phyloP scores from a whole-genome alignment of 2,113 vertebrate species.

The Hemichromis elongatus region DNA sequence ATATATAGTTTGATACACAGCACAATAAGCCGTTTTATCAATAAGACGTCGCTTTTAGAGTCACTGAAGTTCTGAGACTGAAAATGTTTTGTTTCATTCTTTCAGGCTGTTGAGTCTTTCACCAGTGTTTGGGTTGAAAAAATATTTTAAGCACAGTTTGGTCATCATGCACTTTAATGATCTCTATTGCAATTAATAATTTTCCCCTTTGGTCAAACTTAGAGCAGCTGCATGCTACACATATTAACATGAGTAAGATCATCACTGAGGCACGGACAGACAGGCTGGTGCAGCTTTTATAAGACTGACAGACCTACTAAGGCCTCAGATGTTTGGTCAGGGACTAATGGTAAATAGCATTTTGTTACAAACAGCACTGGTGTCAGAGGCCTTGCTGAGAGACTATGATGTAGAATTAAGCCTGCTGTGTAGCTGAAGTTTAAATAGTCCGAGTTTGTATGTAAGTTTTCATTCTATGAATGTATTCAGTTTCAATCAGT shows the following conservation, averaged over 20 bases:
- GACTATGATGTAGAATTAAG: slow-evolving; percentile 15
- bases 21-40: slow-evolving; percentile 65
- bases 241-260: neutral
- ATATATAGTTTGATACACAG: slow-evolving; percentile 80
- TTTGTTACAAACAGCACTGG: neutral
- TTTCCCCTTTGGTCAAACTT: neutral
- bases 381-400: neutral
- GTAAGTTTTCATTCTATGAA: neutral
- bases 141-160: neutral
- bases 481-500: neutral
- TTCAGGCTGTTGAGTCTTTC: neutral
- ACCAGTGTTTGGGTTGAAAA: neutral
- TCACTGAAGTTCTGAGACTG: neutral
- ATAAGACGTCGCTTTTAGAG: neutral
- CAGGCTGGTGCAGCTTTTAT: neutral
- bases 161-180: neutral
- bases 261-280: neutral
- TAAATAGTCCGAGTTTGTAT: slow-evolving; percentile 28
- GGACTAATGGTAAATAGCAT: slow-evolving; percentile 62
- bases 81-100: neutral
- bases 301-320: neutral
- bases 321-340: slow-evolving; percentile 21
- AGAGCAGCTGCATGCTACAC: slow-evolving; percentile 26
- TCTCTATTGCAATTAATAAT: neutral
- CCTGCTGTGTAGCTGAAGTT: slow-evolving; percentile 16